A percentile compares a stretch with the other conserved stretches of the same genome.
phyloP scores from a whole-genome alignment of 92 coral and sea anemone genomes.

The Zoanthus sociatus region DNA sequence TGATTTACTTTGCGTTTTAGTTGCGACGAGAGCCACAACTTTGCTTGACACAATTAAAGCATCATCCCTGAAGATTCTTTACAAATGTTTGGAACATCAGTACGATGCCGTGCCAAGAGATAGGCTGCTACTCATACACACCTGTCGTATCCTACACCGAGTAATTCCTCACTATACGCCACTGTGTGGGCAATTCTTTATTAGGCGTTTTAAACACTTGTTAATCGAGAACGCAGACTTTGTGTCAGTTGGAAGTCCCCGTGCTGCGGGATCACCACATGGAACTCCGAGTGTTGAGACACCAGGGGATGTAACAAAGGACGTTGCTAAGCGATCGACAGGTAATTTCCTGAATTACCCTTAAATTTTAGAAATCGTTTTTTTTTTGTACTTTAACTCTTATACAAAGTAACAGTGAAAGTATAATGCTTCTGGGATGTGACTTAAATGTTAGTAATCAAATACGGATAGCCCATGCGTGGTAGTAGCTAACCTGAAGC shows the following conservation, averaged over 20 bases:
- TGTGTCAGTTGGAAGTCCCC: conserved; percentile 90
- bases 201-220: conserved; percentile 94
- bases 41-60: conserved; percentile 92
- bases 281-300: conserved; percentile 70
- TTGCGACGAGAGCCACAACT: conserved; percentile 82
- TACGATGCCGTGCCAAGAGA: conserved; percentile 92
- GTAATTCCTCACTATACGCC: conserved; percentile 94
- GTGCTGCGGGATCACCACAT: conserved; percentile 70
- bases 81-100: conserved; percentile 91
- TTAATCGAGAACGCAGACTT: conserved; percentile 96
- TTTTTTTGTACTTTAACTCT: no score
- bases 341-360: conserved; percentile 50
- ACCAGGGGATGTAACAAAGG: conserved; percentile 55
- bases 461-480: no score
- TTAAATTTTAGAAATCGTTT: no score
- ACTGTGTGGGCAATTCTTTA: conserved; percentile 94
- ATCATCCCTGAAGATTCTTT: conserved; percentile 78
- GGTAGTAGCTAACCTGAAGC: no score
- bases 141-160: conserved; percentile 90
- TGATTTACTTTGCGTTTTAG: conserved; percentile 15
- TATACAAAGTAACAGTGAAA: no score
- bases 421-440: no score
- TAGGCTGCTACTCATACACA: conserved; percentile 93
- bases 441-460: no score
- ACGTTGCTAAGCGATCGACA: conserved; percentile 61